Percentiles rank a stretch among this genome's conserved stretches.
These are phyloP conservation scores for Ptiloglossa arizonensis DNA, from an alignment of 1,140 invertebrate species.

Conservation along the genomic window DNA sequence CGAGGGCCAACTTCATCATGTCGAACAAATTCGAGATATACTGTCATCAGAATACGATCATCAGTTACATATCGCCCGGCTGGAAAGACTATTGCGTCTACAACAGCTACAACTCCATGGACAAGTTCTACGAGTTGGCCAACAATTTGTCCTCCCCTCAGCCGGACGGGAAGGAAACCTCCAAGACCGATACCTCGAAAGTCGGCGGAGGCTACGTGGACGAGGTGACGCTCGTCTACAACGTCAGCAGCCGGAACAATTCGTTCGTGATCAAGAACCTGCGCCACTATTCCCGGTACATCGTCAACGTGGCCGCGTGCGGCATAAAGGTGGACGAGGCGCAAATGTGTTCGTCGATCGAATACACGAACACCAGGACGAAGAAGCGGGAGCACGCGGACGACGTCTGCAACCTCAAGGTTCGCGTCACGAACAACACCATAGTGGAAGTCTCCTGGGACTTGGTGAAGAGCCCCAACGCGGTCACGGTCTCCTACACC, in stretches of 20 bases:
- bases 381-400: conserved; percentile 72
- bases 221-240: conserved; percentile 58
- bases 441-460: conserved; percentile 83
- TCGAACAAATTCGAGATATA: conserved; percentile 70
- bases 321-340: conserved; percentile 66
- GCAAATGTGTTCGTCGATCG: conserved; percentile 68
- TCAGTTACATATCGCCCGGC: conserved; percentile 57
- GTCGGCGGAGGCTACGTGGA: neutral
- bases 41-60: conserved; percentile 65
- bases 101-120: conserved; percentile 53
- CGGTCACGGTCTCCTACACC: conserved; percentile 84
- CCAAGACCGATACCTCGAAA: neutral
- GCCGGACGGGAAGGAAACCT: conserved; percentile 7
- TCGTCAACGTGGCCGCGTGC: conserved; percentile 82
- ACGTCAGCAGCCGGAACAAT: conserved; percentile 63
- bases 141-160: conserved; percentile 33
- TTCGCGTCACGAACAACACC: conserved; percentile 64
- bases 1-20: neutral
- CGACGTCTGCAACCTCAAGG: conserved; percentile 69
- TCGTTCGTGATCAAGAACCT: conserved; percentile 73
- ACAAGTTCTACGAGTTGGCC: conserved; percentile 38
- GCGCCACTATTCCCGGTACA: conserved; percentile 80
- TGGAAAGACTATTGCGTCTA: conserved; percentile 68
- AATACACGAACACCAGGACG: conserved; percentile 75
- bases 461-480: conserved; percentile 84